Evolutionary conservation across 2,797 vertebrate genomes (phyloP).

Genomic region (Coranthus polyacanthus): DNA sequence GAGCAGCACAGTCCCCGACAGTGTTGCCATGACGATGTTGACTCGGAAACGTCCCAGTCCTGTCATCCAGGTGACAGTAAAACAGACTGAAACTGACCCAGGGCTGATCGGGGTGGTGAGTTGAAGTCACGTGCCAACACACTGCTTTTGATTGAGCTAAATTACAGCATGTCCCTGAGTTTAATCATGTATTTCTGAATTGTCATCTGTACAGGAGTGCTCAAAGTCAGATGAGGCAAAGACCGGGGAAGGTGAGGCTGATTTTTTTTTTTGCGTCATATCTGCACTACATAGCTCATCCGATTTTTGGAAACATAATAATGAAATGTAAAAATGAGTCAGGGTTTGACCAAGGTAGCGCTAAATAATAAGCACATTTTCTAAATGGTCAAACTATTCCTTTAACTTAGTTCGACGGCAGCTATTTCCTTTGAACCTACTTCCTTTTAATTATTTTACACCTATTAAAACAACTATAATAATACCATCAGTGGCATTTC

Average conservation of each 20-base stretch:
- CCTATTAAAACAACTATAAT: no score
- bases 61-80: conserved; percentile 89
- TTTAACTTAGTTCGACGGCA: no score
- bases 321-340: no score
- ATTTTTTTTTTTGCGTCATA: conserved; percentile 3
- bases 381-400: no score
- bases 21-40: conserved; percentile 82
- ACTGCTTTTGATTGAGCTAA: neutral
- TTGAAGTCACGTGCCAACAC: conserved; percentile 7
- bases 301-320: no score
- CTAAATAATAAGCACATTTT: no score
- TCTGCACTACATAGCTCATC: no score
- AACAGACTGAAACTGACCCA: conserved; percentile 84
- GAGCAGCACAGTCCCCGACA: conserved; percentile 87
- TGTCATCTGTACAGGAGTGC: conserved; percentile 75
- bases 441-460: no score
- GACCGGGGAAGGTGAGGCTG: conserved; percentile 73
- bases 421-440: no score
- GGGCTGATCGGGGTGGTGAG: conserved; percentile 87
- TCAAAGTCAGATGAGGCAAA: conserved; percentile 82
- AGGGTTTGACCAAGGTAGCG: no score
- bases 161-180: neutral
- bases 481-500: no score
- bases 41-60: conserved; percentile 84
- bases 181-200: conserved; percentile 20